A percentile compares a stretch with the other conserved stretches of the same genome.
Conservation (phyloP, 2,888 invertebrate species). For the Cephus sareptanus region DNA sequence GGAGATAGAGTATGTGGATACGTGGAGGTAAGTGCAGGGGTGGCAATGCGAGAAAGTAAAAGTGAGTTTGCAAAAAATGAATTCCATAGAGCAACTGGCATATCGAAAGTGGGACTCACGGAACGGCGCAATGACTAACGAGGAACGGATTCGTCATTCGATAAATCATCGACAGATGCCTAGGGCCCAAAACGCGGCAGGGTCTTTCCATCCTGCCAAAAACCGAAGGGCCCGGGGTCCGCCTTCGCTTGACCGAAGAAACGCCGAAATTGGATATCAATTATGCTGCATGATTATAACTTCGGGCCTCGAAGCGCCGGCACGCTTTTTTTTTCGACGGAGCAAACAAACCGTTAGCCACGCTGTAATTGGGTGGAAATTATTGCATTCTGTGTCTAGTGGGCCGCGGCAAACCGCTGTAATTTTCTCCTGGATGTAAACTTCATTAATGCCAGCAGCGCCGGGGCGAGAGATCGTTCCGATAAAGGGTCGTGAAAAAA, state of each 20-base stretch:
- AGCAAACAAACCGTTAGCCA: constrained; percentile 54
- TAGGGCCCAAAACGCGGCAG: not conserved
- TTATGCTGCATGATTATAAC: constrained; percentile 53
- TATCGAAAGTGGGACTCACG: not conserved
- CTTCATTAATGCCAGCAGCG: constrained; percentile 32
- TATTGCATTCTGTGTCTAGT: constrained; percentile 29
- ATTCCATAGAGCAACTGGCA: not conserved
- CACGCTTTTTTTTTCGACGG: constrained; percentile 6
- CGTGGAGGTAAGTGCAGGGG: not conserved
- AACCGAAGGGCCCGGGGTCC: not conserved
- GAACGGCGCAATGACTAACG: not conserved
- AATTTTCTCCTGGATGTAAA: constrained; percentile 41
- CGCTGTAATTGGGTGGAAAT: constrained; percentile 51
- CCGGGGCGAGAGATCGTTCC: not conserved
- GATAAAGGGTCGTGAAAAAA: not conserved
- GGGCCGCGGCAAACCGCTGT: constrained; percentile 22
- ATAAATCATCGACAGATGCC: constrained; percentile 3
- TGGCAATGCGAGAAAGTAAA: not conserved
- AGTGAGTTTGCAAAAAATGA: not conserved
- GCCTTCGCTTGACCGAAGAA: constrained; percentile 12
- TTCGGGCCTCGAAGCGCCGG: constrained; percentile 34
- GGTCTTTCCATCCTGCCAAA: not conserved
- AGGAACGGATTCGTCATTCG: not conserved
- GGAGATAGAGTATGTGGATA: not conserved
- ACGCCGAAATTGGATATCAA: constrained; percentile 51